Evolutionary conservation across 2,888 invertebrate genomes (phyloP).

Genomic region (Cordilura impudica): DNA sequence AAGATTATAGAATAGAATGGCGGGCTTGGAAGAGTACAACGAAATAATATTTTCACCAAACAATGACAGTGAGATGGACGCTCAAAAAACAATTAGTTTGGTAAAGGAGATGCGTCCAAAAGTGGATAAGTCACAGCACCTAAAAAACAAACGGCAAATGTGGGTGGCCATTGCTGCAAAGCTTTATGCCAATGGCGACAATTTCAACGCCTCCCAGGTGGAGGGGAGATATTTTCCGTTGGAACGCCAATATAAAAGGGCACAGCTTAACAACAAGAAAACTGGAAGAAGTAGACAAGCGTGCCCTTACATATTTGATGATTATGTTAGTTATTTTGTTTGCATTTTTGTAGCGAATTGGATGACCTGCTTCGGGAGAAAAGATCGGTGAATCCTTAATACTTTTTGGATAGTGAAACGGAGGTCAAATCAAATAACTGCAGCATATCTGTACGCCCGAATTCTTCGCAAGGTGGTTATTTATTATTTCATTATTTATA

Average conservation of each 20-base stretch:
- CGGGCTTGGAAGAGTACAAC: background rate
- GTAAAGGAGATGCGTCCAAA: background rate
- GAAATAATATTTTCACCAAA: no score
- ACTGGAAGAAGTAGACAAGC: no score
- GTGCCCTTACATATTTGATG: no score
- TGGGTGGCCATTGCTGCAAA: conserved; percentile 5
- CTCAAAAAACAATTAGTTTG: no score
- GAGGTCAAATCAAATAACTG: conserved; percentile 14
- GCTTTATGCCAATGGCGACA: conserved; percentile 9
- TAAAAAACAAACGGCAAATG: no score
- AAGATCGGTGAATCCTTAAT: no score
- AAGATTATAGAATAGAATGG: conserved; percentile 7
- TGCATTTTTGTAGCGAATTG: no score
- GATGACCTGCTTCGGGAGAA: no score
- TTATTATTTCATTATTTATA: conserved; percentile 22
- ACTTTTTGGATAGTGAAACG: no score
- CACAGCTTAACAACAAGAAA: no score
- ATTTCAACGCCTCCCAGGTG: conserved; percentile 10
- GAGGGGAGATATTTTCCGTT: conserved; percentile 12
- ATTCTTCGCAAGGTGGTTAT: conserved; percentile 15
- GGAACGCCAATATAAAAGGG: conserved; percentile 14
- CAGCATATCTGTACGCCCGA: conserved; percentile 10
- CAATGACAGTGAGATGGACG: conserved; percentile 2
- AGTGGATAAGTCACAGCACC: no score
- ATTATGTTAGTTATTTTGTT: no score